Evolutionary conservation across 2,888 invertebrate genomes (phyloP).

Genomic region (Acleris cristana): DNA sequence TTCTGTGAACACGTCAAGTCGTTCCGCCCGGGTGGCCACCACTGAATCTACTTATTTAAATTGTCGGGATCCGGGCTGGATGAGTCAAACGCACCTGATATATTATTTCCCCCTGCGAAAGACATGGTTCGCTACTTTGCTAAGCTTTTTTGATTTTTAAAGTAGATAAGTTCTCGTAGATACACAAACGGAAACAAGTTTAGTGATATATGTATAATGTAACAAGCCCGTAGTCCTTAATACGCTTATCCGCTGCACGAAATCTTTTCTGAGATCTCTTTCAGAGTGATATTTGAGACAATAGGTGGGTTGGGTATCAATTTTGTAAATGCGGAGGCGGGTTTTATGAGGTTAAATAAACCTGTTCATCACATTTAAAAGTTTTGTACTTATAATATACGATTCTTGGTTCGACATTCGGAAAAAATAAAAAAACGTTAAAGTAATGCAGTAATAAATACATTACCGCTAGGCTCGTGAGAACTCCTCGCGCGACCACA

Average conservation of each 20-base stretch:
- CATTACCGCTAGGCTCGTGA: constrained; percentile 33
- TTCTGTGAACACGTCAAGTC: constrained; percentile 11
- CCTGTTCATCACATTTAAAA: too few species aligned
- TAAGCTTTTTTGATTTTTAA: too few species aligned
- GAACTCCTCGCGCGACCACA: constrained; percentile 31
- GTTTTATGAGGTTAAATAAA: not conserved
- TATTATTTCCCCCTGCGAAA: constrained; percentile 43
- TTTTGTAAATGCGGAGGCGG: too few species aligned
- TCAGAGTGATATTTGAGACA: too few species aligned
- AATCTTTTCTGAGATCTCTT: not conserved
- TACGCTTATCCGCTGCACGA: too few species aligned
- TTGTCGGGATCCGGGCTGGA: constrained; percentile 50
- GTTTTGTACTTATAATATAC: too few species aligned
- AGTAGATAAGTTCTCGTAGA: not conserved
- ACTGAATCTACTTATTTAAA: constrained; percentile 42
- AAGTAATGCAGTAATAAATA: constrained; percentile 6
- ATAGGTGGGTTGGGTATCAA: too few species aligned
- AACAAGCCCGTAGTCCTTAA: not conserved
- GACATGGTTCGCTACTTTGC: constrained; percentile 42
- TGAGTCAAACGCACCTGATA: constrained; percentile 50
- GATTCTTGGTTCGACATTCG: too few species aligned
- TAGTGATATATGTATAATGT: not conserved
- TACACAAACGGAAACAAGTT: constrained; percentile 4
- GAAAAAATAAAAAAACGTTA: not conserved
- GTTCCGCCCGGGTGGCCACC: constrained; percentile 38